Conservation (phyloP, 2,113 vertebrate species). For the Synodontis membranacea region DNA sequence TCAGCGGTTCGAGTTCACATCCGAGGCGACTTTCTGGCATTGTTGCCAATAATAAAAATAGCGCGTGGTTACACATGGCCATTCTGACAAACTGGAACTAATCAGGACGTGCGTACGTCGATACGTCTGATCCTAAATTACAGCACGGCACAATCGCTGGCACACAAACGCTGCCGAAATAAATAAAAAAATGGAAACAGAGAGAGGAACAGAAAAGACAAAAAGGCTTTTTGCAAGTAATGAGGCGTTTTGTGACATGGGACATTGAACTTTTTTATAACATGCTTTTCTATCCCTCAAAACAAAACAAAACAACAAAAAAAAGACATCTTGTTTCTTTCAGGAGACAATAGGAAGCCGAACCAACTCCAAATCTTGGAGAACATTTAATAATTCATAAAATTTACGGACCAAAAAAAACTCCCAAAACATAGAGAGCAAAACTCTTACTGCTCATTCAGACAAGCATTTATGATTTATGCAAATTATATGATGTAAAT, state of each 20-base stretch:
- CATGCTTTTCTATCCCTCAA: background rate
- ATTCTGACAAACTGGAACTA: background rate
- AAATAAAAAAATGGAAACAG: background rate
- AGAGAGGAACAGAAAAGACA: background rate
- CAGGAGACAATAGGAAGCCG: background rate
- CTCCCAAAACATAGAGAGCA: background rate
- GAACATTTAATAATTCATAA: background rate
- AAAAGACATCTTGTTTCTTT: background rate
- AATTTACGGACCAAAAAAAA: background rate
- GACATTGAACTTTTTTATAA: conserved; percentile 19
- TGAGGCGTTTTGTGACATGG: background rate
- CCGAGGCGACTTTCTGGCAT: background rate
- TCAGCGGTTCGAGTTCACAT: background rate
- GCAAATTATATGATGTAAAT: conserved; percentile 7
- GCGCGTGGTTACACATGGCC: background rate
- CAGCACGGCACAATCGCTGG: background rate
- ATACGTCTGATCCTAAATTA: background rate
- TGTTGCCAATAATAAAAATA: background rate
- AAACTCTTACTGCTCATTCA: background rate
- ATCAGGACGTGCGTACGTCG: background rate
- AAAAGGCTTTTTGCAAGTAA: background rate
- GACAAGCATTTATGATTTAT: background rate
- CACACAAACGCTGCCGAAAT: background rate
- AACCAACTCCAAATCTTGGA: background rate
- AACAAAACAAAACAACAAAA: background rate